Base-by-base conservation (phyloP, 2,888 invertebrate genomes). In the Diabrotica balteata region DNA sequence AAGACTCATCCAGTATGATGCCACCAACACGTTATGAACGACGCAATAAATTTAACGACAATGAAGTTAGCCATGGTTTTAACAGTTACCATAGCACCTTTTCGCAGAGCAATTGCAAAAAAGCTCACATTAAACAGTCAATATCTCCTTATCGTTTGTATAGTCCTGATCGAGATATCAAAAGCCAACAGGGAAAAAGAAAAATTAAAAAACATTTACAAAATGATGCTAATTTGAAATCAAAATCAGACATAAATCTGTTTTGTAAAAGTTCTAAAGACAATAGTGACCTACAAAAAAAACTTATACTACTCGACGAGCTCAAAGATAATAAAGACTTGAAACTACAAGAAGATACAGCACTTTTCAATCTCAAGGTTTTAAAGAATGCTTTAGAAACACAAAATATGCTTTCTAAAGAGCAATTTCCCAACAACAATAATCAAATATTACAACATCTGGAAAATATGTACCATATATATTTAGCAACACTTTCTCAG, bases 381-480 rank as follows among this genome's bases (percentile, higher is more conserved):
- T 8, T 45, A 17, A 44, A 8, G 11, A 44, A 43, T 5, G 45
- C 55, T 3, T 17, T 57, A 57, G 10, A n/a, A 45, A 45, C 45
- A 8, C 43, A 57, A 43, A 57, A 45, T n/a, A 17, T 45, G 6
- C 11, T 45, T 7, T 42, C 47, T 47, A 4, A 9, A 55, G 43
- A 44, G 8, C 42, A 55, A 44, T 11, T 54, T 11, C 45, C 43
- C 9, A 57, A 45, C 45, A 43, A 43, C 4, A 57, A 57, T 44
- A 11, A 57, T 17, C 55, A 57, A 45, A 45, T 57, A 9, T 57
- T 57, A 45, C 43, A 57, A 45, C 45, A 17, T 17, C 11, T 57
- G 9, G 55, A 57, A 57, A 45, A 45, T 45, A 57, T 57, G 55
- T 57, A 57, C 9, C 17, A 32, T 11, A 11, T 57, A 17, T 17